Base-by-base conservation (phyloP, 2,888 invertebrate species). In the Diarsia rubi region DNA sequence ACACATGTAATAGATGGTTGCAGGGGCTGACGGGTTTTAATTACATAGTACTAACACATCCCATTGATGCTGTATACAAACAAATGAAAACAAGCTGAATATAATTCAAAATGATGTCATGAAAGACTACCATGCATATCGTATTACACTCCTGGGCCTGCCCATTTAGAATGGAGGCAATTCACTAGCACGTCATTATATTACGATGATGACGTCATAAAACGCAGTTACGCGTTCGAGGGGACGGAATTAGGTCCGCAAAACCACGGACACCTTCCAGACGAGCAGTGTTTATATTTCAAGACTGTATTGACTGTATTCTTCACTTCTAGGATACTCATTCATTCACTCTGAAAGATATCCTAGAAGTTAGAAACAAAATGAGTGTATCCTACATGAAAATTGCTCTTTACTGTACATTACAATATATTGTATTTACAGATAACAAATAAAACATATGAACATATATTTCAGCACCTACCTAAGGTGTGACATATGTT, bases 161-260 rank as follows among this genome's bases (percentile, higher is more conserved):
- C 65, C 66, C 73, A 90, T 92, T 91, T 89, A 89, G 88, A 88
- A 90, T 89, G 89, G 84, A 90, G 90, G 91, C 90, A 90, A 92
- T 93, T 92, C 89, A 88, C 87, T 88, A 89, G 88, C 88, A 87
- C 89, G 87, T 89, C 91, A 92, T 94, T 92, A 92, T 89, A 88
- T 89, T 90, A 90, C 88, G 83, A 90, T 91, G 91, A 93, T 91
- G 91, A 91, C 90, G 90, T 90, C 91, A 91, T 91, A 88, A 89
- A 90, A 88, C 86, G 88, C 88, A 91, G 91, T 88, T 88, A 90
- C 88, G 90, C 90, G 88, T 90, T 88, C 86, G 69, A 88, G 88
- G 87, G 90, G 89, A 89, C 81, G 87, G 83, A 89, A 90, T 90
- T 90, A 90, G 88, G 88, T 83, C 85, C 74, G 81, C 79, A 87